A percentile compares a stretch with the other conserved stretches of the same genome.
Evolutionary conservation across 2,888 invertebrate genomes (phyloP).

Genomic region (Tridacna crocea): DNA sequence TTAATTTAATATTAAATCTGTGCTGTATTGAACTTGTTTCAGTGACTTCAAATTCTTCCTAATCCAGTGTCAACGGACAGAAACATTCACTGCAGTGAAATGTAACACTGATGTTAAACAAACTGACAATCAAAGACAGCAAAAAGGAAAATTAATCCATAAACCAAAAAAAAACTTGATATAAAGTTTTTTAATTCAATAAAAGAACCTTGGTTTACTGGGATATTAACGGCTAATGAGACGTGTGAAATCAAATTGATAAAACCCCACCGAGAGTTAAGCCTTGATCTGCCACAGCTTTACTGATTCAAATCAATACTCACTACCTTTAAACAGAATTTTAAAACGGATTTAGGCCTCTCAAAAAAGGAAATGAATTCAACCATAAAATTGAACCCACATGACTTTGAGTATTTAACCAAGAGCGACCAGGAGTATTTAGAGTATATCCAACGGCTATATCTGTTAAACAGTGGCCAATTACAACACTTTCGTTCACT

Average conservation of each 20-base stretch:
- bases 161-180: neutral
- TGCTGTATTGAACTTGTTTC: too few species aligned
- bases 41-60: too few species aligned
- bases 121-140: neutral
- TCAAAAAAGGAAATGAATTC: conserved; percentile 50
- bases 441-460: conserved; percentile 51
- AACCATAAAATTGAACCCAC: conserved; percentile 59
- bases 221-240: neutral
- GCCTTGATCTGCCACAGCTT: conserved; percentile 3
- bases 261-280: neutral
- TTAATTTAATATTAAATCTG: too few species aligned
- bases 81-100: too few species aligned
- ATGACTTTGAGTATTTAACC: conserved; percentile 64
- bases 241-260: conserved; percentile 9
- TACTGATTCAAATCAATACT: conserved; percentile 39
- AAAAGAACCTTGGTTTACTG: neutral
- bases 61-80: too few species aligned
- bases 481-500: conserved; percentile 68
- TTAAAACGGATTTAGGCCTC: conserved; percentile 45
- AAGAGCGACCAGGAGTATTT: conserved; percentile 61
- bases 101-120: neutral
- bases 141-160: neutral
- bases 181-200: neutral
- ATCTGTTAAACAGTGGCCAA: conserved; percentile 63
- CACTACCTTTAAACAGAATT: too few species aligned